phyloP scores from a whole-genome alignment of 1,140 invertebrate species.

The Delia radicum region DNA sequence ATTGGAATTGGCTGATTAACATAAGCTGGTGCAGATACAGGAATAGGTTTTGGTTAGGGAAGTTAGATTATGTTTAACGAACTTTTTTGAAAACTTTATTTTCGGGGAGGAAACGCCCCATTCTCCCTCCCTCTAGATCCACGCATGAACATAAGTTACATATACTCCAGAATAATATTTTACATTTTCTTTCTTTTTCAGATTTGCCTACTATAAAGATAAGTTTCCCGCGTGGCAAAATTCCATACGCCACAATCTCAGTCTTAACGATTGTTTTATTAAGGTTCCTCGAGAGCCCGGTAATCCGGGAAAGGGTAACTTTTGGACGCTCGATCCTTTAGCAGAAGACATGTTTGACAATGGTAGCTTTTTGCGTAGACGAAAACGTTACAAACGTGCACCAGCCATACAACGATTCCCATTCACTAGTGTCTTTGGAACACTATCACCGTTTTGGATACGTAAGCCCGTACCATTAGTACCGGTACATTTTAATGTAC shows the following conservation, averaged over 20 bases:
- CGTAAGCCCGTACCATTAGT: slow-evolving; percentile 60
- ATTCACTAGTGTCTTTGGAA: slow-evolving; percentile 54
- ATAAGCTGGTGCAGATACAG: too few relatives aligned
- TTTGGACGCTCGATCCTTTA: slow-evolving; percentile 96
- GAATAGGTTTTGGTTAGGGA: too few relatives aligned
- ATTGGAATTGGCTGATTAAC: too few relatives aligned
- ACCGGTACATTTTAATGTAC: slow-evolving; percentile 54
- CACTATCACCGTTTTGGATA: slow-evolving; percentile 57
- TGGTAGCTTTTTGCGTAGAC: slow-evolving; percentile 89
- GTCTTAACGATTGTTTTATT: slow-evolving; percentile 98
- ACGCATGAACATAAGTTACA: too few relatives aligned
- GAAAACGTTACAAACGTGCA: slow-evolving; percentile 93
- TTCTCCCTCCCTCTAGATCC: too few relatives aligned
- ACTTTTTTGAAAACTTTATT: too few relatives aligned
- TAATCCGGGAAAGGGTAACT: slow-evolving; percentile 98
- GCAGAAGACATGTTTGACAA: slow-evolving; percentile 99
- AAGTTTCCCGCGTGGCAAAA: slow-evolving; percentile 97
- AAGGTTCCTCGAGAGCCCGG: slow-evolving; percentile 97
- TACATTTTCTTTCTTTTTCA: slow-evolving; percentile 32
- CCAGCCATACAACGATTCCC: slow-evolving; percentile 57
- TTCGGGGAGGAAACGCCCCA: too few relatives aligned
- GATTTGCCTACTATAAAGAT: slow-evolving; percentile 92
- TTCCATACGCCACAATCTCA: slow-evolving; percentile 95
- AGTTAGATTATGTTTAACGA: too few relatives aligned
- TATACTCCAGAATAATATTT: too few relatives aligned